Base-by-base conservation (phyloP, 2,113 vertebrate species). In the Spea bombifrons region DNA sequence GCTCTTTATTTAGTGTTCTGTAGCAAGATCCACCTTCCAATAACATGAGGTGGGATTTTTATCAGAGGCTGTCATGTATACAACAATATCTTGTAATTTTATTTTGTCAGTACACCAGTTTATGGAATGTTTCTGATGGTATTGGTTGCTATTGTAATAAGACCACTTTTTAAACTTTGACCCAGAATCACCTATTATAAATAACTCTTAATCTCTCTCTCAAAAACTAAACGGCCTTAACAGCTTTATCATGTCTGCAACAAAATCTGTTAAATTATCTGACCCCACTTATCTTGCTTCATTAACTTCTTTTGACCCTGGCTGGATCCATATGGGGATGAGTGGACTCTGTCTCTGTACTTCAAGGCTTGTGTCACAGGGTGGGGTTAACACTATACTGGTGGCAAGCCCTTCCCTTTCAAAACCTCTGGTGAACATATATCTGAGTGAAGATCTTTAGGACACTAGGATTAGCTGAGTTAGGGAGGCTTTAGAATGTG, bases 271-370 rank as follows among this genome's bases (percentile, higher is more conserved):
- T 30, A 64, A 17, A 64, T 64, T 16, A 64, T 6, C 61, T 64
- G n/a, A 7, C 61, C 61, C 13, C n/a, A 17, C n/a, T 64, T 64
- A 64, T 64, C 61, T 64, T 64, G 61, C n/a, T 13, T 64, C n/a
- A 64, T 64, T 64, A 64, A 64, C 61, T 64, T 64, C 8, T 2
- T 30, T 64, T 64, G 61, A 64, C 61, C 61, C 61, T 30, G 61
- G 61, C 61, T 64, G 15, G 61, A 16, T 64, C 61, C 16, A 17
- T 30, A 17, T 16, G 61, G 61, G 61, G 61, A 64, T 64, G 30
- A 64, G n/a, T 5, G 61, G n/a, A 64, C 16, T 64, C 61, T 30
- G 5, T 64, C 61, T 64, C 61, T 64, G n/a, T 30, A 16, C n/a
- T 59, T 6, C 57, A 13, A 61, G 57, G 57, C 15, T 61, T n/a